Evolutionary conservation across 2,797 vertebrate species (phyloP), one percentile per base, ranked within the genome.

Genomic region (Dicrostonyx torquatus): DNA sequence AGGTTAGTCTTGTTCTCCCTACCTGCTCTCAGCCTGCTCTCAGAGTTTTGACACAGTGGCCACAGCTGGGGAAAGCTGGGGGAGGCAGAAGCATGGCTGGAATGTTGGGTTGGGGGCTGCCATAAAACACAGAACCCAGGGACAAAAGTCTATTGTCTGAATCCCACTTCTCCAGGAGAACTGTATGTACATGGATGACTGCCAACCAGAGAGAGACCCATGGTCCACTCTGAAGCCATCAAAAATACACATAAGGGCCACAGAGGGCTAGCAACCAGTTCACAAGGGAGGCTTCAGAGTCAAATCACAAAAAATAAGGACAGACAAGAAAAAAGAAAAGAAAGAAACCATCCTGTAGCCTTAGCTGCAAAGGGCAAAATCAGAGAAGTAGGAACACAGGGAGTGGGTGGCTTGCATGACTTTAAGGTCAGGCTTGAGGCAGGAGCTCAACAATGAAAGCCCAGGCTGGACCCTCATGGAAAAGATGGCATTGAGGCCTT

Each of bases 131-230:
- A n/a, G 31, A 76, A 43, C 43, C 10, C 6, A 10, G 40, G 15
- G 68, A 94, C 89, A 83, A 66, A 89, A 83, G 55, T 66, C 22
- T 11, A 5, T 45, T 86, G 89, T 78, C 89, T 6, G 55, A 77
- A 72, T 31, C 55, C 78, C 62, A 17, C 72, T 37, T 68, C 68
- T 89, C 78, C 79, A 70, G 9, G 11, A 45, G 31, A 43, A 40
- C 78, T 48, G 48, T 40, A 37, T 26, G 9, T 31, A 14, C 17
- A n/a, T 26, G 53, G 40, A 58, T 14, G 48, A 43, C 29, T 26
- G 13, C 43, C 55, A 31, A 40, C 26, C 45, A 50, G 1, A 76
- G 50, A 64, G 24, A 48, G 31, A n/a, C 17, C 89, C 37, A 15
- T 0, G 12, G 73, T 96, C 37, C 15, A 29, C 48, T 91, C 60